Conservation (phyloP, 2,888 invertebrate genomes). For the Leucophenga maculata region DNA sequence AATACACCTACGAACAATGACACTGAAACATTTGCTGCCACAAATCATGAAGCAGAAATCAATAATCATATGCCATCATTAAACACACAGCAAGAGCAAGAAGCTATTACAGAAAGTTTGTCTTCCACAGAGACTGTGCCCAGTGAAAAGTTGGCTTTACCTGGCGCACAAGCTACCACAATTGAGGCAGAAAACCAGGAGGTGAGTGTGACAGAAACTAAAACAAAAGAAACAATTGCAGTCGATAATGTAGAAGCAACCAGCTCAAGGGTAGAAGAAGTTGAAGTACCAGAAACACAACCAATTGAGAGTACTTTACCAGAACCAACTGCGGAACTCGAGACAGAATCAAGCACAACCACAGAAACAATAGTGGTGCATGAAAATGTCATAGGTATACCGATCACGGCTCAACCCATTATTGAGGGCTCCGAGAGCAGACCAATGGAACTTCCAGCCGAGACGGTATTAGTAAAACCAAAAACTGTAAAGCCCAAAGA, state of each 20-base stretch:
- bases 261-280: no score
- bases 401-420: constrained; percentile 43
- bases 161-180: neutral
- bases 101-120: constrained; percentile 38
- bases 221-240: neutral
- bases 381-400: constrained; percentile 27
- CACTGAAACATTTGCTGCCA: constrained; percentile 32
- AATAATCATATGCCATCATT: constrained; percentile 16
- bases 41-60: constrained; percentile 39
- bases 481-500: constrained; percentile 49
- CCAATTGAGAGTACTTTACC: neutral
- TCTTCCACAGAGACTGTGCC: constrained; percentile 49
- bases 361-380: neutral
- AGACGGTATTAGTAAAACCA: constrained; percentile 51
- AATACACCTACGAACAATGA: constrained; percentile 9
- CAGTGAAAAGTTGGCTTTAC: no score
- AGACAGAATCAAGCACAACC: neutral
- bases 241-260: neutral
- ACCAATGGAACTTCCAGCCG: constrained; percentile 51
- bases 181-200: neutral
- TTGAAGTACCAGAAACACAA: neutral
- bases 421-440: constrained; percentile 51
- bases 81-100: constrained; percentile 16
- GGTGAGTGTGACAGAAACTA: neutral
- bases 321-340: neutral